A percentile compares a stretch with the other conserved stretches of the same genome.
Conservation (phyloP, 1,140 invertebrate species). For the Hetaerina americana region DNA sequence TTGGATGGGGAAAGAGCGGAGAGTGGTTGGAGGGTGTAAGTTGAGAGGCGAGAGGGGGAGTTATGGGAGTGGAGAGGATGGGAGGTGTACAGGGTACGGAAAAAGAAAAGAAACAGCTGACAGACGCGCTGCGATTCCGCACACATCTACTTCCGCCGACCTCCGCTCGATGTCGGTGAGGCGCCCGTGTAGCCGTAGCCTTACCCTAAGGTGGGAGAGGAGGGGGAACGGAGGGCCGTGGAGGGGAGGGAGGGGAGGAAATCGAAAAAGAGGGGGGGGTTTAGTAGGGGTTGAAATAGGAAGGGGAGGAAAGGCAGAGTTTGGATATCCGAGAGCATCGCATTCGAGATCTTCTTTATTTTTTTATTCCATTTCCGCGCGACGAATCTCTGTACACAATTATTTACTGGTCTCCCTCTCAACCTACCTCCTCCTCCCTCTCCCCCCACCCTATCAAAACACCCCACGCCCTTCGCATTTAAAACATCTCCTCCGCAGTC, state of each 20-base stretch:
- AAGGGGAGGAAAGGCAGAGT: background rate
- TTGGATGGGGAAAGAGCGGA: too few species aligned
- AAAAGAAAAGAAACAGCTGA: conserved; percentile 6
- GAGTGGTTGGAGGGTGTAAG: too few species aligned
- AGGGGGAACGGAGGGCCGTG: conserved; percentile 1
- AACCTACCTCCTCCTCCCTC: too few species aligned
- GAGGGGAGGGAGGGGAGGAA: conserved; percentile 9
- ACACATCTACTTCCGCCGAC: conserved; percentile 19
- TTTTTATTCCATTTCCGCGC: background rate
- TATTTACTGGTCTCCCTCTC: background rate
- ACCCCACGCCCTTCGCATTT: too few species aligned
- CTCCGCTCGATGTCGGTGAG: conserved; percentile 12
- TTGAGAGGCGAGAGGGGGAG: too few species aligned
- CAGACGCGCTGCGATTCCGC: conserved; percentile 11
- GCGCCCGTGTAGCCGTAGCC: background rate
- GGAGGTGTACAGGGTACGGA: conserved; percentile 14
- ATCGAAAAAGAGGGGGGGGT: conserved; percentile 3
- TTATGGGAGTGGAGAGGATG: too few species aligned
- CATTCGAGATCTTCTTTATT: background rate
- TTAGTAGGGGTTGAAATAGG: background rate
- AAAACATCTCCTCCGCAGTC: too few species aligned
- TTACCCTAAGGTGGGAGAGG: background rate
- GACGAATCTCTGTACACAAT: background rate
- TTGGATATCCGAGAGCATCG: background rate
- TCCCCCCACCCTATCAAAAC: too few species aligned